Conservation (phyloP, 1,140 invertebrate genomes). For the Sarcophaga peregrina region DNA sequence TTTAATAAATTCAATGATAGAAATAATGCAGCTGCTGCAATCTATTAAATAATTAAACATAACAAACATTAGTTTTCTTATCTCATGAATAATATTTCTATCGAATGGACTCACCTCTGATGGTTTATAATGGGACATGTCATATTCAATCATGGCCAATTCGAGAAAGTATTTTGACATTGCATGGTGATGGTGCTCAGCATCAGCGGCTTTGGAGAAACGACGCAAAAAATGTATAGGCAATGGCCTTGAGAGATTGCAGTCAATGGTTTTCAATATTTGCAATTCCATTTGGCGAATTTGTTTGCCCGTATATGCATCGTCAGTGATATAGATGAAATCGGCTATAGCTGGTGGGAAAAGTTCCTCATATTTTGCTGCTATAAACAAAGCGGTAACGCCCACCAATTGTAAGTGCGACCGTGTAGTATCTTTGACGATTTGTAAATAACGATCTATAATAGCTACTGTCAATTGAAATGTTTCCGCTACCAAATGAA, state of each 20-base stretch:
- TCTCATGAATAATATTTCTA: background rate
- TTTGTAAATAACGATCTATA: constrained; percentile 92
- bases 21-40: constrained; percentile 70
- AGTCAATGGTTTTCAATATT: constrained; percentile 81
- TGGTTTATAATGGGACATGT: constrained; percentile 82
- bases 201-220: constrained; percentile 74
- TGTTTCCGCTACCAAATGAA: constrained; percentile 89
- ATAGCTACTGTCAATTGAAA: constrained; percentile 84
- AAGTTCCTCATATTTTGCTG: constrained; percentile 96
- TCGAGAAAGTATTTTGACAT: constrained; percentile 95
- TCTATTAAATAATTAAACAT: constrained; percentile 47
- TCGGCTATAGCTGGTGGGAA: constrained; percentile 88
- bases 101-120: constrained; percentile 70
- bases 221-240: constrained; percentile 88
- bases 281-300: constrained; percentile 87
- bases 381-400: constrained; percentile 89
- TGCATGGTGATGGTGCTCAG: constrained; percentile 79
- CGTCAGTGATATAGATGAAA: constrained; percentile 93
- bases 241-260: constrained; percentile 84
- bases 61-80: background rate
- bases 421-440: constrained; percentile 69
- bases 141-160: constrained; percentile 84
- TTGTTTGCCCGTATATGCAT: constrained; percentile 84
- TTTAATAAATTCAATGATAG: constrained; percentile 69
- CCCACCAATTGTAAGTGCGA: constrained; percentile 90